Evolutionary conservation across 1,140 invertebrate genomes (phyloP).

Genomic region (Mycetomoellerius zeteki): DNA sequence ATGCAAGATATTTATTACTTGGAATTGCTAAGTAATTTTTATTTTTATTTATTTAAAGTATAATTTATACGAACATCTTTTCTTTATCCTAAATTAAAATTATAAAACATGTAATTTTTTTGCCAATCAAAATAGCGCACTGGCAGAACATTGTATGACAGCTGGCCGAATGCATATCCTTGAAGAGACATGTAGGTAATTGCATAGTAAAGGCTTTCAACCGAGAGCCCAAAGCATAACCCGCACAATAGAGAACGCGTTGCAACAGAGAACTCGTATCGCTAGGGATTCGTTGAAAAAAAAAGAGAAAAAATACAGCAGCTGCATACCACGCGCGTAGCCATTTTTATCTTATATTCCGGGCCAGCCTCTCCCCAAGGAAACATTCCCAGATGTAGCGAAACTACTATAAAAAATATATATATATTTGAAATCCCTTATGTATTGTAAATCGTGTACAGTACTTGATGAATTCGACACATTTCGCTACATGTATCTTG

Average conservation of each 20-base stretch:
- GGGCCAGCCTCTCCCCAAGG: constrained; percentile 32
- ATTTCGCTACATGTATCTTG: background rate
- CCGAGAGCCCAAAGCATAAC: constrained; percentile 32
- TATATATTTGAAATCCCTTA: constrained; percentile 12
- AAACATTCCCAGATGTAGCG: constrained; percentile 25
- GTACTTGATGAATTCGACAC: background rate
- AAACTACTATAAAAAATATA: constrained; percentile 6
- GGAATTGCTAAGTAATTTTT: background rate
- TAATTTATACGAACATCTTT: background rate
- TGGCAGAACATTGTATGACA: background rate
- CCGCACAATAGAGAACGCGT: constrained; percentile 39
- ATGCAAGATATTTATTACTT: background rate
- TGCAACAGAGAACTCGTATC: constrained; percentile 58
- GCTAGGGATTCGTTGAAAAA: constrained; percentile 50
- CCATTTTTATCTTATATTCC: constrained; percentile 58
- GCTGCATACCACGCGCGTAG: constrained; percentile 38
- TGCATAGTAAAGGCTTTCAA: constrained; percentile 60
- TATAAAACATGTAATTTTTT: background rate
- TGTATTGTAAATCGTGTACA: background rate
- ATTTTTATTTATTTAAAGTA: background rate
- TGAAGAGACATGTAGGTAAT: constrained; percentile 48
- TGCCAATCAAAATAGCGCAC: background rate
- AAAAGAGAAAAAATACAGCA: constrained; percentile 48
- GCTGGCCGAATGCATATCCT: constrained; percentile 16
- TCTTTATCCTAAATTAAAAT: background rate